Conservation (phyloP, 2,888 invertebrate genomes). For the Anticlea derivata region DNA sequence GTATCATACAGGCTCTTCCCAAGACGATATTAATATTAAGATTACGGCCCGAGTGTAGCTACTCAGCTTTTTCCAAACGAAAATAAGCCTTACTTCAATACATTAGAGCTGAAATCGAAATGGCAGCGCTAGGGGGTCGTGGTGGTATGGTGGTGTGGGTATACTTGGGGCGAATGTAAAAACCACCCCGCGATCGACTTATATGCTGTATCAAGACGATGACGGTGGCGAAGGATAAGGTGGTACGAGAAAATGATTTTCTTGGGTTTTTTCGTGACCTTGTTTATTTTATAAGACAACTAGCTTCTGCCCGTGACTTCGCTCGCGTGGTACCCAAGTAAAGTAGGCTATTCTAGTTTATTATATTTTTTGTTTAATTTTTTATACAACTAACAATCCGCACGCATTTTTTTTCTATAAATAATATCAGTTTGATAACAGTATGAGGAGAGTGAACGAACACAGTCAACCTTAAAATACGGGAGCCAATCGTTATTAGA, state of each 20-base stretch:
- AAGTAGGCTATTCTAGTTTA: no score
- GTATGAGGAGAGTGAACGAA: no score
- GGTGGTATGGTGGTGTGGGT: conserved; percentile 58
- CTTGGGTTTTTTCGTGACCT: conserved; percentile 12
- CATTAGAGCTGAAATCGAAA: conserved; percentile 27
- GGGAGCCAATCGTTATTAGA: no score
- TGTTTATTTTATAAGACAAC: no score
- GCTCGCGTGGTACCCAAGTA: no score
- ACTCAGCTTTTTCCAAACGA: conserved; percentile 13
- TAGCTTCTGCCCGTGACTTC: no score
- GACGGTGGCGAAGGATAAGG: conserved; percentile 37
- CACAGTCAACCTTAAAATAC: no score
- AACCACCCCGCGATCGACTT: conserved; percentile 83
- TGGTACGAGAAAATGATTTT: conserved; percentile 38
- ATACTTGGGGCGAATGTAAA: conserved; percentile 80
- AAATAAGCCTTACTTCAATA: conserved; percentile 8
- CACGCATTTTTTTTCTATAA: no score
- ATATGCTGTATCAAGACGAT: conserved; percentile 81
- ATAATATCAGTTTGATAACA: no score
- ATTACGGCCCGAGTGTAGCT: conserved; percentile 57
- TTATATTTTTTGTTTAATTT: no score
- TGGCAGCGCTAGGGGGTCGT: conserved; percentile 30
- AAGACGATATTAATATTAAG: conserved; percentile 80
- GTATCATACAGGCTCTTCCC: conserved; percentile 72
- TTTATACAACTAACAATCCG: no score